Evolutionary conservation across 2,888 invertebrate species (phyloP).

Genomic region (Hedya salicella): DNA sequence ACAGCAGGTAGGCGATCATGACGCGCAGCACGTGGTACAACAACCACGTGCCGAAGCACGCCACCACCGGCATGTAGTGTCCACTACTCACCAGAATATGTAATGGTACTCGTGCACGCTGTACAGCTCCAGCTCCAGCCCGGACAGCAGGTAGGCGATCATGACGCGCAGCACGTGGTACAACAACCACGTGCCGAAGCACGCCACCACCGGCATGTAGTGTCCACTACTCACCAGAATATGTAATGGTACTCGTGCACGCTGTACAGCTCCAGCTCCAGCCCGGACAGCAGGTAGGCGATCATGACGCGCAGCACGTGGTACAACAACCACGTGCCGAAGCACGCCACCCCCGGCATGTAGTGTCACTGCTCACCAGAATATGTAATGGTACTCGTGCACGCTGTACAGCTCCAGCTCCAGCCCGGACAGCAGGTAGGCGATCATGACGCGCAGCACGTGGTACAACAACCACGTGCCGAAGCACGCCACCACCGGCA

Average conservation of each 20-base stretch:
- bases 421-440: slow-evolving; percentile 96
- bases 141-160: slow-evolving; percentile 96
- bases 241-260: slow-evolving; percentile 98
- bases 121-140: slow-evolving; percentile 97
- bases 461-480: slow-evolving; percentile 98
- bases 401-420: slow-evolving; percentile 97
- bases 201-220: slow-evolving; percentile 76
- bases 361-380: slow-evolving; percentile 87
- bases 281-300: slow-evolving; percentile 96
- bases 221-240: slow-evolving; percentile 89
- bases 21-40: slow-evolving; percentile 96
- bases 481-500: slow-evolving; percentile 87
- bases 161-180: slow-evolving; percentile 97
- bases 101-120: slow-evolving; percentile 98
- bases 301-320: slow-evolving; percentile 97
- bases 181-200: slow-evolving; percentile 97
- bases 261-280: slow-evolving; percentile 97
- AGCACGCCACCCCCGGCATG: slow-evolving; percentile 85
- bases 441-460: slow-evolving; percentile 95
- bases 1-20: slow-evolving; percentile 96
- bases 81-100: slow-evolving; percentile 92
- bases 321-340: slow-evolving; percentile 97
- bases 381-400: slow-evolving; percentile 98
- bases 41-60: slow-evolving; percentile 97
- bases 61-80: slow-evolving; percentile 53